Base-by-base conservation (phyloP, 2,113 vertebrate genomes). In the Solea solea region DNA sequence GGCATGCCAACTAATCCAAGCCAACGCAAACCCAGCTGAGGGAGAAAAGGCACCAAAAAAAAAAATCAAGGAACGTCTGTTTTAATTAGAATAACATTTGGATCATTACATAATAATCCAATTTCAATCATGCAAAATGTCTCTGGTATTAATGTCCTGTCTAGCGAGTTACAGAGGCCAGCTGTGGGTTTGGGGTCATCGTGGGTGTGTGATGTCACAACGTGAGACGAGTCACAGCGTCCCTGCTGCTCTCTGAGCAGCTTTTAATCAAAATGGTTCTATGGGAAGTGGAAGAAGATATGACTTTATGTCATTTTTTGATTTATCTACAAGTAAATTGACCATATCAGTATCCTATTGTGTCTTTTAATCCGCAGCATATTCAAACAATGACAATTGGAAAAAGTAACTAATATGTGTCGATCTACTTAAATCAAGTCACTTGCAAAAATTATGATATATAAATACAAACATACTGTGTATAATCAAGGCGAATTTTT, bases 1-100 rank as follows among this genome's bases (percentile, higher is more conserved):
- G 90, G 90, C 83, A 80, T 74, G 66, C 71, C 61, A 86, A 76
- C 88, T 91, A 90, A 93, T 93, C 91, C 87, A 87, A 71, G 72
- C 80, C 41, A 80, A 81, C 62, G 77, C 76, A 71, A 80, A 80
- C 74, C 58, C 40, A 78, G 73, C 82, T 67, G 71, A 81, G 74
- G 73, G 72, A 39, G 46, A 68, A 71, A 83, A 74, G 0, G 27
- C 65, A 80, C 51, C 12, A 13, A 59, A 73, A 67, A 71, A 62
- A 59, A 67, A 89, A 83, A 80, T 78, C 74, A 88, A 81, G 83
- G 70, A 69, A 90, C 78, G 90, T 91, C 87, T 86, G 86, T 87
- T 90, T 88, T 72, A 78, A 84, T 93, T 90, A 87, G 40, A 68
- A 72, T 82, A 91, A 79, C 87, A 82, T 89, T 89, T 75, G 78